Conservation (phyloP, 2,113 vertebrate genomes). For the Lagenorhynchus albirostris region DNA sequence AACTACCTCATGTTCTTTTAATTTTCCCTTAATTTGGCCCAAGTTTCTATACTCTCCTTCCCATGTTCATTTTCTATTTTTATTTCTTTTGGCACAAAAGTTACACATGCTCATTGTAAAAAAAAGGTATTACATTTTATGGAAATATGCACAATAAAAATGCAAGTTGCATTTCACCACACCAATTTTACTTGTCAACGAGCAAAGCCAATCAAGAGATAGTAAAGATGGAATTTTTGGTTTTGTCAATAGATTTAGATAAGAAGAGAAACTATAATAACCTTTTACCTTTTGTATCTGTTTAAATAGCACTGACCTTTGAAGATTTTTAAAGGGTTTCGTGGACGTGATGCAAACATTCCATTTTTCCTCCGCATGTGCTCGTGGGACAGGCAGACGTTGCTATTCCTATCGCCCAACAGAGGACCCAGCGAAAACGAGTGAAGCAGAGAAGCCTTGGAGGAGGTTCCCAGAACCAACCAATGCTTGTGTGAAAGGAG, state of each 20-base stretch:
- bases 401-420: neutral
- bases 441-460: neutral
- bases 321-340: conserved; percentile 17
- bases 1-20: neutral
- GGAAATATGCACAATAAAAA: neutral
- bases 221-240: neutral
- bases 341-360: neutral
- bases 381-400: neutral
- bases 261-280: neutral
- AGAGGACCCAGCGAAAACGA: neutral
- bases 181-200: neutral
- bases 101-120: neutral
- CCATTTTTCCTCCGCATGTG: neutral
- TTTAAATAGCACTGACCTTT: neutral
- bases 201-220: neutral
- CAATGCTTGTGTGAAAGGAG: neutral
- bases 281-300: neutral
- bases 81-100: neutral
- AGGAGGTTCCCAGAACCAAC: neutral
- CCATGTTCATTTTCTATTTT: neutral
- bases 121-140: neutral
- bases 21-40: neutral
- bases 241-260: neutral
- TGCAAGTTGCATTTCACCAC: neutral
- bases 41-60: neutral